phyloP scores from a whole-genome alignment of 2,113 vertebrate genomes.

The Seriola rivoliana region DNA sequence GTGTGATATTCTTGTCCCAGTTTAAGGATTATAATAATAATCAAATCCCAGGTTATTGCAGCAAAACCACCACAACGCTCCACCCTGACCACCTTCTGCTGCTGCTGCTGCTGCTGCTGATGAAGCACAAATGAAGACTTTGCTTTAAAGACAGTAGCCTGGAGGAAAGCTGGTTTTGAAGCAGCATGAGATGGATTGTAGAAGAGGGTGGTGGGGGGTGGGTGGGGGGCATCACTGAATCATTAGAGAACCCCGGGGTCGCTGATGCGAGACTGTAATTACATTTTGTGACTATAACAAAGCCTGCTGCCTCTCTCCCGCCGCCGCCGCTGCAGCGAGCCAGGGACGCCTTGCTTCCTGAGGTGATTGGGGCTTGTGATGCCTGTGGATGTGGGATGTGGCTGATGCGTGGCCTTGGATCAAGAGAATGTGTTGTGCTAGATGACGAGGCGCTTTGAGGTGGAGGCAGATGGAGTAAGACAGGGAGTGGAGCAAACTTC shows the following conservation, averaged over 20 bases:
- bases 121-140: conserved; percentile 10
- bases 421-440: neutral
- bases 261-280: conserved; percentile 35
- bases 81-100: neutral
- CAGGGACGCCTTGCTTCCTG: neutral
- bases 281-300: conserved; percentile 17
- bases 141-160: neutral
- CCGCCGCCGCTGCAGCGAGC: rapidly evolving
- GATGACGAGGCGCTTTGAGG: conserved; percentile 3
- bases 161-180: neutral
- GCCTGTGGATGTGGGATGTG: neutral
- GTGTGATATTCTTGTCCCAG: neutral
- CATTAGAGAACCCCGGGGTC: neutral
- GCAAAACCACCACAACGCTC: neutral
- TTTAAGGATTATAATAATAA: neutral
- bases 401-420: neutral
- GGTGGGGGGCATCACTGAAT: conserved; percentile 6
- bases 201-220: neutral
- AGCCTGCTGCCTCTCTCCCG: neutral
- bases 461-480: neutral
- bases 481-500: neutral
- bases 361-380: neutral
- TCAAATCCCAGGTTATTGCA: conserved; percentile 3
- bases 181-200: conserved; percentile 2
- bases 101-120: conserved; percentile 1